Evolutionary conservation across 2,113 vertebrate species (phyloP), one percentile per base, ranked within the genome.

Genomic region (Seriola dumerili): DNA sequence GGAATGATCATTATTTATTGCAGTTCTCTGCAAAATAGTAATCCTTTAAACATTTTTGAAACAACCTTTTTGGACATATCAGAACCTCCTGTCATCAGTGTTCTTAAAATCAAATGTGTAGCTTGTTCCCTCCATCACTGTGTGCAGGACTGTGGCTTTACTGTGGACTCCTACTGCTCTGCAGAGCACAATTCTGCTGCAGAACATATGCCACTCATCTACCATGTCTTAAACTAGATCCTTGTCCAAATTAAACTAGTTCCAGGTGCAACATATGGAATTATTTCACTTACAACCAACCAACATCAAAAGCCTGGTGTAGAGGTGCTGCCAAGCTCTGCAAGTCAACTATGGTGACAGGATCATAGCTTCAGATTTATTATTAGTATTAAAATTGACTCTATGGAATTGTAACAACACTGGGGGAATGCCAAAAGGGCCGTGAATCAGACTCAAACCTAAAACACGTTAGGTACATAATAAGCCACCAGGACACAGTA

Each of bases 261-360:
- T 38, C 84, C 90, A 91, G 88, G 82, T 85, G 88, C 63, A 67
- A 29, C 88, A 83, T 72, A 61, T 88, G 90, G 85, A 84, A 71
- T 70, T 71, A 76, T 65, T 89, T 80, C 62, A 46, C 83, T 58
- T 69, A 71, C 42, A 83, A 78, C 12, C 46, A 65, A 76, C 66
- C 87, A 57, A 77, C 69, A 84, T 67, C 77, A 64, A 85, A 85
- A 36, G 38, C 23, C 55, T 19, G 10, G 69, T 48, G 59, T 46
- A 74, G 71, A 69, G 34, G 36, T 58, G 81, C 78, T 71, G 84
- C 79, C 57, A 78, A 76, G 73, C 67, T 46, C 40, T 73, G 46
- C n/a, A 64, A 82, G 66, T 62, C 67, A 46, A 54, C 66, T 3
- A 17, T 16, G 54, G 52, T 72, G 74, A 85, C 82, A 70, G 72